Conservation (phyloP, 2,888 invertebrate genomes). For the Nasonia oneida region DNA sequence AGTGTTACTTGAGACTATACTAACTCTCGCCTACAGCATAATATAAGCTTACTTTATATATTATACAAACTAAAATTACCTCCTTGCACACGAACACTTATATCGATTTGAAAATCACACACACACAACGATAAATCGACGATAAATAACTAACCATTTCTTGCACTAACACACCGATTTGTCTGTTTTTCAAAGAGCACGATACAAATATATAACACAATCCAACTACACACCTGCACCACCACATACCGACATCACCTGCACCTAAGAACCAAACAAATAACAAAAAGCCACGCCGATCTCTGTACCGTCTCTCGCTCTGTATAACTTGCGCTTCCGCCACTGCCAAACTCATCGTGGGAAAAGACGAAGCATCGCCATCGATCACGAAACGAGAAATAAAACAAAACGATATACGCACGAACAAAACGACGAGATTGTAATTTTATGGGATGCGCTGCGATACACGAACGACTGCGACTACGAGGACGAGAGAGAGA, state of each 20-base stretch:
- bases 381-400: conserved; percentile 23
- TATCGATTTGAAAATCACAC: background rate
- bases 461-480: background rate
- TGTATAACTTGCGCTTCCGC: conserved; percentile 55
- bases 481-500: background rate
- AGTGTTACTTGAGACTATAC: conserved; percentile 35
- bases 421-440: conserved; percentile 13
- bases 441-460: background rate
- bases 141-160: background rate
- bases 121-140: background rate
- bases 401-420: background rate
- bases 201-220: conserved; percentile 53
- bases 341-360: conserved; percentile 50
- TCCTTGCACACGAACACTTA: conserved; percentile 27
- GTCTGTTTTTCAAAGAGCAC: conserved; percentile 56
- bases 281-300: conserved; percentile 22
- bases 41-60: conserved; percentile 10
- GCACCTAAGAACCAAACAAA: conserved; percentile 21
- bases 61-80: conserved; percentile 14
- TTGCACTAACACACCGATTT: conserved; percentile 50
- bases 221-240: conserved; percentile 53
- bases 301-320: conserved; percentile 25
- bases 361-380: conserved; percentile 18
- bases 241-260: conserved; percentile 4
- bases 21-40: background rate